A percentile compares a stretch with the other conserved stretches of the same genome.
phyloP scores from a whole-genome alignment of 1,140 invertebrate species.

The Episyrphus balteatus region DNA sequence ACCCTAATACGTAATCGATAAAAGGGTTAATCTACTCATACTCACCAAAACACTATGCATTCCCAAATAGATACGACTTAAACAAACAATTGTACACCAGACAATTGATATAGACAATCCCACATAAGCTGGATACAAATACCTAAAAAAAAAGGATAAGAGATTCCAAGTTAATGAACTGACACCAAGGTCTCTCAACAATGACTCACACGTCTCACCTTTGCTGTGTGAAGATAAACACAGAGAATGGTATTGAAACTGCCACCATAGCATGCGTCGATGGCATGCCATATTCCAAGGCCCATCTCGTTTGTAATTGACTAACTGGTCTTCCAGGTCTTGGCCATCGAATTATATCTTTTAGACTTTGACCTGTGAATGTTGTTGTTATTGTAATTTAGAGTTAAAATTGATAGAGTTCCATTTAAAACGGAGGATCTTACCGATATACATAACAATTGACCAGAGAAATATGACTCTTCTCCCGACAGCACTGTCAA shows the following conservation, averaged over 20 bases:
- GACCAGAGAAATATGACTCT: constrained; percentile 75
- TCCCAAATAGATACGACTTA: constrained; percentile 79
- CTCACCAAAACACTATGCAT: constrained; percentile 81
- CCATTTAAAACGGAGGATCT: constrained; percentile 1
- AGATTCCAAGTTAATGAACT: not conserved
- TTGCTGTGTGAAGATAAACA: constrained; percentile 1
- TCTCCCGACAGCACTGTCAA: constrained; percentile 70
- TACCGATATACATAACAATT: constrained; percentile 74
- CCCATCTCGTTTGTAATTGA: constrained; percentile 74
- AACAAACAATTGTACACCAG: constrained; percentile 68
- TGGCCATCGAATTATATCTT: constrained; percentile 78
- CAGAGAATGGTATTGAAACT: constrained; percentile 1
- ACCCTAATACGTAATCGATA: too few species aligned
- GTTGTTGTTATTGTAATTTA: not conserved
- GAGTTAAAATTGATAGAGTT: not conserved
- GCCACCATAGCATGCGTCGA: constrained; percentile 85
- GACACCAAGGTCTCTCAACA: not conserved
- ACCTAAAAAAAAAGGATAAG: constrained; percentile 30
- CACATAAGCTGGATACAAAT: constrained; percentile 57
- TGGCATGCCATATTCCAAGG: constrained; percentile 85
- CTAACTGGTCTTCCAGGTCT: constrained; percentile 73
- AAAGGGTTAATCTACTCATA: constrained; percentile 1
- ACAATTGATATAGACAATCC: constrained; percentile 42
- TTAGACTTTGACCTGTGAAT: constrained; percentile 65
- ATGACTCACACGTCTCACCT: not conserved